These are phyloP conservation scores for Allophyes oxyacanthae DNA, from an alignment of 2,888 invertebrate species.

Conservation along the genomic window DNA sequence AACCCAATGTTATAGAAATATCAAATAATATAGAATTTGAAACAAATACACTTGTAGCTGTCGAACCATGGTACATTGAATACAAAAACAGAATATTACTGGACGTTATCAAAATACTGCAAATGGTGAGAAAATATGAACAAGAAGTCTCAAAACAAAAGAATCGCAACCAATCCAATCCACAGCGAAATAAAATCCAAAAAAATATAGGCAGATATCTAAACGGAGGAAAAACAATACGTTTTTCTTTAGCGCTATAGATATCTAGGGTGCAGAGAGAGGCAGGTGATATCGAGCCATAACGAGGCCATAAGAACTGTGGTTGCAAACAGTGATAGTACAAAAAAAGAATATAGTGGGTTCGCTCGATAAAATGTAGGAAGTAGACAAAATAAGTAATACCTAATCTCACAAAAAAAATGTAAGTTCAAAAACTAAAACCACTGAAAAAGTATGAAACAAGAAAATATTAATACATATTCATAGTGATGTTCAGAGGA, in stretches of 20 bases:
- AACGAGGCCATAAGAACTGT: slow-evolving; percentile 25
- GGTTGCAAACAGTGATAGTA: background rate
- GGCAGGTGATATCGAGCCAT: slow-evolving; percentile 47
- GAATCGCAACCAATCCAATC: slow-evolving; percentile 46
- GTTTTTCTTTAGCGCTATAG: slow-evolving; percentile 40
- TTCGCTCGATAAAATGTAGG: no score
- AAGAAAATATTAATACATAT: no score
- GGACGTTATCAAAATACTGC: slow-evolving; percentile 7
- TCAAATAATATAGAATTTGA: no score
- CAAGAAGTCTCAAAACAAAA: slow-evolving; percentile 34
- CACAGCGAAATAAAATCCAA: slow-evolving; percentile 42
- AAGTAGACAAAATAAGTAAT: no score
- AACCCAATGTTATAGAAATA: no score
- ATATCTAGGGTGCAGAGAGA: slow-evolving; percentile 40
- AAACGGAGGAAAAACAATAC: slow-evolving; percentile 47
- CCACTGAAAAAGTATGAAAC: no score
- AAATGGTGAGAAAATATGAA: slow-evolving; percentile 41
- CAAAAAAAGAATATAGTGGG: background rate
- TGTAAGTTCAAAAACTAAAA: no score
- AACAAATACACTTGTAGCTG: no score
- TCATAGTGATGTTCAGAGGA: no score
- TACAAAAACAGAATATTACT: background rate
- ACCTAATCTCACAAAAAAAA: no score
- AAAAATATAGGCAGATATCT: slow-evolving; percentile 43
- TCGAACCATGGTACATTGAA: background rate